Evolutionary conservation across 2,888 invertebrate species (phyloP), one percentile per base, ranked within the genome.

Genomic region (Nymphalis c-album): DNA sequence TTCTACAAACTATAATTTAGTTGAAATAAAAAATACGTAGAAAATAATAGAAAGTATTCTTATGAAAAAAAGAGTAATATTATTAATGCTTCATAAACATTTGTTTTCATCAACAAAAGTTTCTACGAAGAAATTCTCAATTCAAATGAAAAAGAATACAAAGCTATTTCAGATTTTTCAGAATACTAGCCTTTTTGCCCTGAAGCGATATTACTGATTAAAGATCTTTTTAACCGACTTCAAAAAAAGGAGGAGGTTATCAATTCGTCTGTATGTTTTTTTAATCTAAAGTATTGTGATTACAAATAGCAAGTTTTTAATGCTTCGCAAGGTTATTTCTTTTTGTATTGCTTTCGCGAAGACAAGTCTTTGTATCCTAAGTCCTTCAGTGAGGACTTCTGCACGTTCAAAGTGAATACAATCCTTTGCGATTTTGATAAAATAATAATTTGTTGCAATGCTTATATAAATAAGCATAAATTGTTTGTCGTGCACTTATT

Each of bases 231-330:
- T n/a, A n/a, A n/a, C n/a, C n/a, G n/a, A n/a, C n/a, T n/a, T n/a
- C n/a, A n/a, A n/a, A n/a, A n/a, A n/a, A n/a, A n/a, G n/a, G n/a
- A n/a, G n/a, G n/a, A n/a, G n/a, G n/a, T n/a, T n/a, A n/a, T n/a
- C n/a, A n/a, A n/a, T n/a, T n/a, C n/a, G n/a, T n/a, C n/a, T n/a
- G n/a, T n/a, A n/a, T n/a, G n/a, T n/a, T n/a, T n/a, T n/a, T n/a
- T 70, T 67, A 70, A 59, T 70, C 63, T 67, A 45, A 50, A 63
- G 48, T 59, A 64, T 67, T 61, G 40, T 64, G 46, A 67, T 69
- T 53, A 58, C 55, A 51, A 46, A 45, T n/a, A 65, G 64, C 57
- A 60, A 40, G 62, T 63, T 62, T 61, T 69, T 63, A 62, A 59
- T 59, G 57, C 20, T 53, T 16, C 35, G 45, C 26, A 26, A 18